Evolutionary conservation across 2,888 invertebrate genomes (phyloP), one percentile per base, ranked within the genome.

Genomic region (Drosophila rellima): DNA sequence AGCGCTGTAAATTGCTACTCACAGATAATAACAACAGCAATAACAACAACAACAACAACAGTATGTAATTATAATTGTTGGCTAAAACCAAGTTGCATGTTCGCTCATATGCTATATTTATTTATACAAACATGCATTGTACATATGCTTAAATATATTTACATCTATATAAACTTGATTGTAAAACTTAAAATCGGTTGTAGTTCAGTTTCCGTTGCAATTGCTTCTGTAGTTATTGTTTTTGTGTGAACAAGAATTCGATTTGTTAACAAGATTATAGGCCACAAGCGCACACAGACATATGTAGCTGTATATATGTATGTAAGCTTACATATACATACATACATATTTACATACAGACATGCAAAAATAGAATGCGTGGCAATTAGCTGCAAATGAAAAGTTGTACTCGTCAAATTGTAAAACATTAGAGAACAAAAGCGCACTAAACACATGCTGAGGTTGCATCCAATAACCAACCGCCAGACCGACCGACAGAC

Each of bases 201-300:
- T 31, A 4, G 23, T 33, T 23, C 35, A 17, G 45, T 51, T 52
- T 62, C 33, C 48, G 42, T 31, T 47, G 57, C 31, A 33, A 18
- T 57, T 42, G 56, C 42, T 23, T 40, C 13, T 29, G 15, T 47
- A 8, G 42, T 66, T 70, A 50, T 77, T 77, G 73, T 75, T 82
- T 85, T 88, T 91, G 92, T 92, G 92, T 91, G 91, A 92, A 92
- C 92, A 92, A 91, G 91, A 86, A 90, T 90, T 90, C 91, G 92
- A 91, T 92, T 92, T 92, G 92, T 92, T 91, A 92, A 92, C 92
- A 92, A 91, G 91, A 90, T 92, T 89, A 90, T 86, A 87, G 78
- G 78, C 77, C 75, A 81, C 23, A 45, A 29, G 18, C 23, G 15
- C 33, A 50, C 29, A 15, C n/a, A 39, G 31, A 63, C 37, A 51